Evolutionary conservation across 2,113 vertebrate species (phyloP).

Genomic region (Stegastes partitus): DNA sequence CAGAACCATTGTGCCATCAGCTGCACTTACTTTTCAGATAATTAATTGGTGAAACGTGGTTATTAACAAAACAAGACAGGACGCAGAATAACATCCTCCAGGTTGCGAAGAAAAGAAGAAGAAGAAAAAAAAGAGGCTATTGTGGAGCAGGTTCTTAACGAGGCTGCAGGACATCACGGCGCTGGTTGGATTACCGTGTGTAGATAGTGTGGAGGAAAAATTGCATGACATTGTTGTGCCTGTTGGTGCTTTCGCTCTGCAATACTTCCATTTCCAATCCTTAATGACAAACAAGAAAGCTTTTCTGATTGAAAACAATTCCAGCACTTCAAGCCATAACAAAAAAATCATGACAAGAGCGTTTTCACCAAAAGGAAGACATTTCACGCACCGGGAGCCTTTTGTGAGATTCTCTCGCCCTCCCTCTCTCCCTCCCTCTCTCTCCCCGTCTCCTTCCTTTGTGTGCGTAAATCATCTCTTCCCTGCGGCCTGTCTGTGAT

Average conservation of each 20-base stretch:
- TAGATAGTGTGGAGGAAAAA: constrained; percentile 62
- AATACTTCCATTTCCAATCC: constrained; percentile 73
- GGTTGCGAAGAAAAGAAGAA: constrained; percentile 47
- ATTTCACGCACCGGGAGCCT: constrained; percentile 82
- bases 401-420: constrained; percentile 78
- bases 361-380: constrained; percentile 82
- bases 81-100: constrained; percentile 61
- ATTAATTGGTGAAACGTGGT: constrained; percentile 51
- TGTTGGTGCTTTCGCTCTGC: constrained; percentile 74
- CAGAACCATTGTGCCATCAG: constrained; percentile 23
- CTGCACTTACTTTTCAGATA: constrained; percentile 45
- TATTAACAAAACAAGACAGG: constrained; percentile 65
- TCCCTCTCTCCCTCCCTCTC: constrained; percentile 58
- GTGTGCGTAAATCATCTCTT: constrained; percentile 85
- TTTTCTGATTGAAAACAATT: constrained; percentile 82
- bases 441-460: constrained; percentile 74
- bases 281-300: constrained; percentile 81
- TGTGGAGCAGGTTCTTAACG: constrained; percentile 65
- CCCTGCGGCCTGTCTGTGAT: constrained; percentile 84
- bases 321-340: constrained; percentile 82
- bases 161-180: constrained; percentile 66
- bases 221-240: constrained; percentile 77
- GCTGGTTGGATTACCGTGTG: constrained; percentile 70
- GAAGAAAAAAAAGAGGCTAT: constrained; percentile 40
- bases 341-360: constrained; percentile 77